Base-by-base conservation (phyloP, 2,888 invertebrate genomes). In the Spisula solida region DNA sequence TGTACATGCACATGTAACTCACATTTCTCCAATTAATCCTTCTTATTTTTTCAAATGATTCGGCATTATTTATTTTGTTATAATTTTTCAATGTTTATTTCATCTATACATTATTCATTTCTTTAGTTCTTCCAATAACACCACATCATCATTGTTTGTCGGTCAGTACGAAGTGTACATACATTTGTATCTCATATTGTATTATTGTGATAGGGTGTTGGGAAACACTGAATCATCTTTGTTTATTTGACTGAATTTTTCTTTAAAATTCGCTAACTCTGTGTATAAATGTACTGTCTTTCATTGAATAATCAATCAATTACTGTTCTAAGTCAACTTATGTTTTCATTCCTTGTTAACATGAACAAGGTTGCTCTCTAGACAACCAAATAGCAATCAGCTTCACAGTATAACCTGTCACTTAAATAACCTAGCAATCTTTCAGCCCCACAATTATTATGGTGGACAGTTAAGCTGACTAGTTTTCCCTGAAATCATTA, bases 171-270 rank as follows among this genome's bases (percentile, higher is more conserved):
- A n/a, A 41, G n/a, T 25, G 18, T 66, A 12, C 25, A 66, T n/a
- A n/a, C n/a, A n/a, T n/a, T n/a, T n/a, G n/a, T n/a, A n/a, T n/a
- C n/a, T n/a, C n/a, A n/a, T 66, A 25, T 66, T 66, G 25, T 10
- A 5, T 10, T 56, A 14, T n/a, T n/a, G 56, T 56, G 0, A 56
- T 18, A 18, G 18, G 20, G 20, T 66, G 25, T 66, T 25, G 10
- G 12, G 10, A 66, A 66, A 25, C 12, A 66, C n/a, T n/a, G 25
- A 66, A 25, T 25, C 6, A 25, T 66, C 8, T 66, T 66, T 25
- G n/a, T 66, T 66, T 25, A 25, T 25, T 66, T 25, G 60, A 66
- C 60, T 66, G 60, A 66, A 66, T 66, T 66, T 66, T 66, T 66
- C 60, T 25, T 25, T 66, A 6, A 66, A 66, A 66, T 66, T 66